Conservation (phyloP, 2,113 vertebrate species). For the Etheostoma spectabile region DNA sequence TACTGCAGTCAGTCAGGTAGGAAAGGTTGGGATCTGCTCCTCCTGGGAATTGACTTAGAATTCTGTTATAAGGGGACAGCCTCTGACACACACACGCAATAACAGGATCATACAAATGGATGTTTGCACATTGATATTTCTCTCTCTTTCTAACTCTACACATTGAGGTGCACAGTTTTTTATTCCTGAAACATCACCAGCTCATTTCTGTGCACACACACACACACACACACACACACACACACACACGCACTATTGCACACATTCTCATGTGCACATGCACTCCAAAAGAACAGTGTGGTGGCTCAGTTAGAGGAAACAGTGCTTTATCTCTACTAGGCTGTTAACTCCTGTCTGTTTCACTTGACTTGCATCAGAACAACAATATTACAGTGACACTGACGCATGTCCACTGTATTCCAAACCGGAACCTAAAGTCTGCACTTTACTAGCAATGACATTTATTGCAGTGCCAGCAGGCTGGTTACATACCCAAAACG, state of each 20-base stretch:
- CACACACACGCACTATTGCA: not conserved
- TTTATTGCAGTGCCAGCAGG: conserved; percentile 29
- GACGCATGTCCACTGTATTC: conserved; percentile 46
- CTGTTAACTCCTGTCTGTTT: conserved; percentile 70
- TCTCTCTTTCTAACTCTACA: not conserved
- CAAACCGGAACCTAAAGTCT: conserved; percentile 32
- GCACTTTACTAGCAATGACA: conserved; percentile 11
- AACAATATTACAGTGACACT: conserved; percentile 54
- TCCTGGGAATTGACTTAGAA: no score
- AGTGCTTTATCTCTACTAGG: conserved; percentile 56
- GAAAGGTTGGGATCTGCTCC: not conserved
- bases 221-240: not conserved
- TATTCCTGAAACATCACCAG: not conserved
- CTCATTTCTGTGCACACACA: not conserved
- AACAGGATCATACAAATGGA: not conserved
- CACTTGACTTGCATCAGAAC: conserved; percentile 74
- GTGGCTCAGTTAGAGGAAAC: conserved; percentile 54
- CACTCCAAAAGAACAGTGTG: conserved; percentile 15
- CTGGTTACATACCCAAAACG: conserved; percentile 4
- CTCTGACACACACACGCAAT: not conserved
- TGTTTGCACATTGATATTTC: not conserved
- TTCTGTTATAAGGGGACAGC: not conserved
- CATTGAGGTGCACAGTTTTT: not conserved
- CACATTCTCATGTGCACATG: not conserved
- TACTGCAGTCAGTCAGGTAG: not conserved